Base-by-base conservation (phyloP, 2,797 vertebrate species). In the Gadopsis bispinosus region DNA sequence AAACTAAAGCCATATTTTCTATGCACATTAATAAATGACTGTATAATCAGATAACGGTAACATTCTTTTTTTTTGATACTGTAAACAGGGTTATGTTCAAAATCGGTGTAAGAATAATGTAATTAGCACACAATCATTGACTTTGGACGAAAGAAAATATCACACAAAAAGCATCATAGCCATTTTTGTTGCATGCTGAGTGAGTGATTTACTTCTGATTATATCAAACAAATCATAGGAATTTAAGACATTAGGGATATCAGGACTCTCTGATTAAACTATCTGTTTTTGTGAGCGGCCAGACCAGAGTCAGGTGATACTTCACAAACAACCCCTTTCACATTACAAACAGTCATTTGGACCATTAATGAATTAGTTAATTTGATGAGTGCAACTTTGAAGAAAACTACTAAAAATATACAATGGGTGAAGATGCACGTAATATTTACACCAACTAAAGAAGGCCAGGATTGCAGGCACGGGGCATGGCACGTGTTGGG, bases 401-500 rank as follows among this genome's bases (percentile, higher is more conserved):
- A 31, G 39, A 33, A 53, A 35, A 17, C 26, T 26, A 7, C 45
- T 50, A 29, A 29, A 39, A 53, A 62, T 66, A 10, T 26, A 43
- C 39, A 55, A 8, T 6, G 35, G 26, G 45, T 65, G 54, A 70
- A 79, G 43, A 45, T 16, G 17, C 43, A 16, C 5, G 19, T 7
- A 51, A 62, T 41, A 70, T 58, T 72, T 66, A 62, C 47, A 19
- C 14, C 33, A 39, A 7, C 8, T 61, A 11, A 37, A 56, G 43
- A 64, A 45, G 48, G 55, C 37, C 55, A 59, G 37, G 43, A 3
- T 16, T 22, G 69, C 73, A 64, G 83, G 72, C 66, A 58, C 50
- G 51, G n/a, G 48, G 79, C 58, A 54, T n/a, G 61, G 50, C 62
- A 29, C 71, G 85, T 56, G 71, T 61, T 50, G 55, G 84, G 45